Base-by-base conservation (phyloP, 2,797 vertebrate species). In the Coracias cyanogaster region DNA sequence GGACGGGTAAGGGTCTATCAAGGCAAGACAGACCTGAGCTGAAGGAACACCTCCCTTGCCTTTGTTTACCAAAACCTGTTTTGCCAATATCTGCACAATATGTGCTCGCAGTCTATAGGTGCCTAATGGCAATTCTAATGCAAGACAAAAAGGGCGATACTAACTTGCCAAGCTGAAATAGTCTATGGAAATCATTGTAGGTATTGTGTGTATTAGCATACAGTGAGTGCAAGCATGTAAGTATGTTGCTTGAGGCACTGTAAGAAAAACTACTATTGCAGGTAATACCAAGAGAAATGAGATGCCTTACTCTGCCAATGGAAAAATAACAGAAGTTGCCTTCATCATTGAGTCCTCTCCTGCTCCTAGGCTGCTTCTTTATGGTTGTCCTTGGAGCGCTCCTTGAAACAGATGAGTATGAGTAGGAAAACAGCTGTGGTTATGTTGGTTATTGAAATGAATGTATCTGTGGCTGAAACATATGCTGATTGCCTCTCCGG, bases 401-500 rank as follows among this genome's bases (percentile, higher is more conserved):
- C 57, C 52, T 86, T 87, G 28, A 83, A 64, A 73, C 15, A 78
- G 82, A 90, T 25, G 19, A 70, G 6, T 45, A 22, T 18, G 31
- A 60, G n/a, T 13, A 65, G 49, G 52, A 78, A 90, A 88, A 92
- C 25, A 64, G 37, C 48, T 89, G 58, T 84, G 39, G 55, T 41
- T 84, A 21, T 28, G 6, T 41, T 82, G 33, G 33, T 37, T 85
- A 85, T 16, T 73, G 31, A 76, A 93, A 81, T 13, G 7, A 62
- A 37, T 19, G 6, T 19, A 20, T 79, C 33, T 74, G 24, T 51
- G n/a, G 24, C 46, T 92, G 90, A 88, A 88, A 79, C 16, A 26
- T 4, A 80, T 8, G n/a, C 61, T 4, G 2, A 41, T 37, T 79
- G 14, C 6, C 26, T 62, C 9, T 5, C 33, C 37, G 29, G 25